Percentiles rank a stretch among this genome's conserved stretches.
These are phyloP conservation scores for Amphibalanus amphitrite DNA, from an alignment of 1,140 invertebrate genomes.

Conservation along the genomic window DNA sequence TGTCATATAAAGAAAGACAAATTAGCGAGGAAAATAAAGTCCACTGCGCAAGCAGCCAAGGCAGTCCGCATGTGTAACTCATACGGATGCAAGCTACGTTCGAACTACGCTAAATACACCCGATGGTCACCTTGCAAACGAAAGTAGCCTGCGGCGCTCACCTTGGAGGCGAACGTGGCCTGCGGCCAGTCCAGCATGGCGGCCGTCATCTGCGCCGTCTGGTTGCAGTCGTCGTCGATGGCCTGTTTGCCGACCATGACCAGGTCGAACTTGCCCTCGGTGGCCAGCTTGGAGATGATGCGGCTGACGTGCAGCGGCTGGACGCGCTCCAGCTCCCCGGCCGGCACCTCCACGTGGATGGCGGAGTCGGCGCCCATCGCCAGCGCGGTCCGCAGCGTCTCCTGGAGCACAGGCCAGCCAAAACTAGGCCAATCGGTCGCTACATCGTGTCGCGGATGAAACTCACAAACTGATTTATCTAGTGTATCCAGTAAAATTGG, in stretches of 20 bases:
- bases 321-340: slow-evolving; percentile 64
- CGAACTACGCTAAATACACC: too few species aligned
- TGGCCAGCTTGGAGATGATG: slow-evolving; percentile 80
- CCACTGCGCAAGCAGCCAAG: too few species aligned
- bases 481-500: too few species aligned
- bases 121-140: background rate
- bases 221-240: slow-evolving; percentile 97
- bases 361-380: slow-evolving; percentile 95
- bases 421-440: too few species aligned
- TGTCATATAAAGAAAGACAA: too few species aligned
- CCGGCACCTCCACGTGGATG: slow-evolving; percentile 84
- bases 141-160: slow-evolving; percentile 23
- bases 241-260: slow-evolving; percentile 94
- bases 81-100: background rate
- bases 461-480: too few species aligned
- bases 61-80: too few species aligned
- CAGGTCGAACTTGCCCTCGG: slow-evolving; percentile 82
- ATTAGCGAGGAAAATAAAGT: too few species aligned
- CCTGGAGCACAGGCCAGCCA: slow-evolving; percentile 35
- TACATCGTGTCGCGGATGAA: too few species aligned
- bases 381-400: slow-evolving; percentile 81
- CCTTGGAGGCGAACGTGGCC: slow-evolving; percentile 84
- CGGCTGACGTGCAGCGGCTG: slow-evolving; percentile 94
- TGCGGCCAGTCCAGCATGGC: slow-evolving; percentile 90
- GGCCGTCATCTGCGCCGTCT: slow-evolving; percentile 97